Evolutionary conservation across 2,888 invertebrate genomes (phyloP), one percentile per base, ranked within the genome.

Genomic region (Vesta saturnalis): DNA sequence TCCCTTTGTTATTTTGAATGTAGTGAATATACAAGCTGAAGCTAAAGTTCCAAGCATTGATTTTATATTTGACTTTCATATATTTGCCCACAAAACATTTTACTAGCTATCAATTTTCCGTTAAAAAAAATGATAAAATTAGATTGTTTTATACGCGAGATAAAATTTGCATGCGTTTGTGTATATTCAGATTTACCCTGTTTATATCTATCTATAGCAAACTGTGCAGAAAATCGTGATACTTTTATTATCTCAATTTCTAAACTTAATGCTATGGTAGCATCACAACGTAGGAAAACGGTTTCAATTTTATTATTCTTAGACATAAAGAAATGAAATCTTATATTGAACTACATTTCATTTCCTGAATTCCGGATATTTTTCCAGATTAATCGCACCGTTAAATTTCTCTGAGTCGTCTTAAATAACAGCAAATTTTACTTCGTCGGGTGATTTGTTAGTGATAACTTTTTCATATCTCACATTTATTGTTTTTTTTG

Each of bases 31-130:
- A 39, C 39, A 39, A 39, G 39, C n/a, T 39, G n/a, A 39, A 39
- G 39, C n/a, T n/a, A 39, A n/a, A 39, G 39, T 39, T 39, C 12
- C 8, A 39, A n/a, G 39, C 39, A 39, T 39, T 39, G 39, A 39
- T 39, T 39, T 39, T 39, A n/a, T 39, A 39, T 39, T 23, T 39
- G n/a, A n/a, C 39, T n/a, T 39, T n/a, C 39, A 39, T 39, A 39
- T 39, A 39, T 8, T 39, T n/a, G n/a, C 39, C 39, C 39, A 39
- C 39, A 39, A 39, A 39, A 39, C 39, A 39, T 39, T 39, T 39
- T 39, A 39, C 39, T n/a, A n/a, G 39, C 39, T 39, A 39, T 39
- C 39, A 39, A 39, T 39, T 39, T 39, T 39, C n/a, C 39, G 39
- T 39, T 1, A 39, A 30, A 30, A 39, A 39, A 39, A 39, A n/a